Base-by-base conservation (phyloP, 2,113 vertebrate genomes). In the Piaya cayana region DNA sequence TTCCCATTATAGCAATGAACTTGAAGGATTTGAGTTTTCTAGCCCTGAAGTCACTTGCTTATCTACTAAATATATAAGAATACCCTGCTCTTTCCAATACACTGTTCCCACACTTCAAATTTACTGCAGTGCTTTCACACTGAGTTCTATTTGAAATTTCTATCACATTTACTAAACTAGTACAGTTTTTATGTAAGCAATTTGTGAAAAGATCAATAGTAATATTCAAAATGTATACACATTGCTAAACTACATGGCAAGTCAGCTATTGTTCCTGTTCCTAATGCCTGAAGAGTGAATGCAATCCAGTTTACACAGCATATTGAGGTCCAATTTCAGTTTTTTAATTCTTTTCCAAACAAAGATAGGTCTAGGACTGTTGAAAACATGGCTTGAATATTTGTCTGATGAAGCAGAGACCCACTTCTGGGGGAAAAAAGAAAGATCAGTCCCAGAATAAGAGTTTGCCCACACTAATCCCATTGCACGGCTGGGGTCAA, bases 391-490 rank as follows among this genome's bases (percentile, higher is more conserved):
- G 17, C 7, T 79, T 65, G 20, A 82, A 49, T n/a, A 65, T 62
- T 71, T 58, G 5, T 53, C 50, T 53, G 74, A 68, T 32, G 49
- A 72, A 4, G 9, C 23, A 84, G 49, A 85, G 11, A 8, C 32
- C 5, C 34, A 42, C 15, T 18, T 81, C 11, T 45, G 19, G 19
- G 5, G 5, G 6, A 25, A 59, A 70, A 74, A 67, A 15, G 43
- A 70, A 93, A 56, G 29, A 82, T 37, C 36, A 70, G 52, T 56
- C 19, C 37, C 42, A 76, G 70, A 87, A 47, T 32, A 85, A 64
- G 62, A 76, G 77, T 82, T 81, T 96, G 70, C 63, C 85, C 37
- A 69, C 42, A 50, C 20, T 88, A 91, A 94, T 94, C 50, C 47
- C 60, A 68, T 56, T 56, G 50, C 84, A 86, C 69, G 55, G 49